A percentile compares a stretch with the other conserved stretches of the same genome.
These are phyloP conservation scores for Mnemiopsis leidyi DNA, from an alignment of 37 sponge, comb jelly and placozoan genomes.

Conservation along the genomic window DNA sequence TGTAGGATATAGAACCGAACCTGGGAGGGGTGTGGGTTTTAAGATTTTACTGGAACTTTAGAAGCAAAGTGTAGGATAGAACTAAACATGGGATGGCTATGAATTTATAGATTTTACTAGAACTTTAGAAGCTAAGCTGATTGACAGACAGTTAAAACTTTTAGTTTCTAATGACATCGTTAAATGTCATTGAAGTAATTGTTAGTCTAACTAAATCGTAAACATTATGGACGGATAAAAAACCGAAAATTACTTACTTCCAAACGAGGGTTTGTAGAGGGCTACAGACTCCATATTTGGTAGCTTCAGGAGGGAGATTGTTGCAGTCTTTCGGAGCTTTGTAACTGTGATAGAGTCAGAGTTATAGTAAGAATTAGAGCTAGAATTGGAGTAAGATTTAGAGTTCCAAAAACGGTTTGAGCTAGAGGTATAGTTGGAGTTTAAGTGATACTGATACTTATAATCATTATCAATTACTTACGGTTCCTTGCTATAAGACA, in stretches of 20 bases:
- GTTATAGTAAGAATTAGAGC: too few relatives aligned
- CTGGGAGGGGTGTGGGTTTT: background rate
- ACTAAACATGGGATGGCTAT: slow-evolving; percentile 10
- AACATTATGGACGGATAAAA: background rate
- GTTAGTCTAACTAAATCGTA: background rate
- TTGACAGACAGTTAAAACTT: too few relatives aligned
- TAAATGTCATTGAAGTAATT: too few relatives aligned
- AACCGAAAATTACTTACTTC: slow-evolving; percentile 42
- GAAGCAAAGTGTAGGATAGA: slow-evolving; percentile 38
- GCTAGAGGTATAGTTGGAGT: too few relatives aligned
- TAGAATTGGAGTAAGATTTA: too few relatives aligned
- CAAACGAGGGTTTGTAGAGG: slow-evolving; percentile 58
- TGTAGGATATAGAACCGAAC: slow-evolving; percentile 53
- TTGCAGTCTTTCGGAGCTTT: slow-evolving; percentile 33
- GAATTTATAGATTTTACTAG: too few relatives aligned
- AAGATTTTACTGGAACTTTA: too few relatives aligned
- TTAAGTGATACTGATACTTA: too few relatives aligned
- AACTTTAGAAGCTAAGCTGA: too few relatives aligned
- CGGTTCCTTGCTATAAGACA: slow-evolving; percentile 41
- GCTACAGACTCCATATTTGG: slow-evolving; percentile 37
- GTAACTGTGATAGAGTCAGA: background rate
- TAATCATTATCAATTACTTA: too few relatives aligned
- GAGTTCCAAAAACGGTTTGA: too few relatives aligned
- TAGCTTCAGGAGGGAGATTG: slow-evolving; percentile 52
- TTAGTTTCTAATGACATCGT: too few relatives aligned